Conservation (phyloP, 2,888 invertebrate genomes). For the Leistus spinibarbis region DNA sequence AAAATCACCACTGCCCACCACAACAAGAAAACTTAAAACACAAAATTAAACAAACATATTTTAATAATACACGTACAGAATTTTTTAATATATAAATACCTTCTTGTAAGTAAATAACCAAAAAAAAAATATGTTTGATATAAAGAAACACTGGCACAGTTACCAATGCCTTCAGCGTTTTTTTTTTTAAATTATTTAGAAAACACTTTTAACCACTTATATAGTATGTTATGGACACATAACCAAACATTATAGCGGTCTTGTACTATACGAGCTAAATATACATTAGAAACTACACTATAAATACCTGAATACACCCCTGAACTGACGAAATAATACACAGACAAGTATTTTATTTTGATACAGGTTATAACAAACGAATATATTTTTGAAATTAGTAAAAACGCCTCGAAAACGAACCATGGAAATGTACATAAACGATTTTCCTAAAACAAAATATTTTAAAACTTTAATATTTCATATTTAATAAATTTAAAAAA, state of each 20-base stretch:
- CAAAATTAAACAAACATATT: not conserved
- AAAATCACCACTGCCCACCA: constrained; percentile 1
- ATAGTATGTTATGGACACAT: too few relatives aligned
- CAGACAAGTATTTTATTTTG: not conserved
- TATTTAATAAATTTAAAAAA: constrained; percentile 1
- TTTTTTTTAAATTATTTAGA: too few relatives aligned
- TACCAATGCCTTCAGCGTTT: too few relatives aligned
- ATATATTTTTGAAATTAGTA: constrained; percentile 5
- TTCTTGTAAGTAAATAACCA: too few relatives aligned
- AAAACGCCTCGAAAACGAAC: constrained; percentile 1
- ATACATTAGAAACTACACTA: too few relatives aligned
- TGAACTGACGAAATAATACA: constrained; percentile 7
- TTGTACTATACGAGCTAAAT: too few relatives aligned
- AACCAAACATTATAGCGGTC: too few relatives aligned
- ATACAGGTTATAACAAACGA: constrained; percentile 5
- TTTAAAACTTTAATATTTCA: not conserved
- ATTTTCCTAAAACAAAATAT: constrained; percentile 17
- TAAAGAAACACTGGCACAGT: too few relatives aligned
- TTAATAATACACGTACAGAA: too few relatives aligned
- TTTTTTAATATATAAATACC: too few relatives aligned
- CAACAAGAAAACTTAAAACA: not conserved
- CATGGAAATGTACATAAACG: constrained; percentile 14
- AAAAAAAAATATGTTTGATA: too few relatives aligned
- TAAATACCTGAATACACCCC: constrained; percentile 12
- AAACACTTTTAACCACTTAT: too few relatives aligned